phyloP scores from a whole-genome alignment of 2,113 vertebrate species.

The Tetraodon nigroviridis region DNA sequence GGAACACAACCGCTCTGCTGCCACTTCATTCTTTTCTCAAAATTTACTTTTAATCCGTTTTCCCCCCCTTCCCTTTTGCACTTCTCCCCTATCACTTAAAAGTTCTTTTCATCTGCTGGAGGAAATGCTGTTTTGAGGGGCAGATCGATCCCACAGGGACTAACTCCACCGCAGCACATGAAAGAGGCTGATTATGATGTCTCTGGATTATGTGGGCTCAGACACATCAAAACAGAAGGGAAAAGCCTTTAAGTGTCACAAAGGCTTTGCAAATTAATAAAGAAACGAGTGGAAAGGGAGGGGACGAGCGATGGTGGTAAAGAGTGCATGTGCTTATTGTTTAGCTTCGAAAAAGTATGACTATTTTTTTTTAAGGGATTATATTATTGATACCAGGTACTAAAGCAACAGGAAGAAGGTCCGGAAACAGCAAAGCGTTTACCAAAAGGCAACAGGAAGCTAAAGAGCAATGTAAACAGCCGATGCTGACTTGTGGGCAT shows the following conservation, averaged over 20 bases:
- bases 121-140: conserved; percentile 45
- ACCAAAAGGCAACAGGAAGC: too few species aligned
- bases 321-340: conserved; percentile 2
- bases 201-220: conserved; percentile 17
- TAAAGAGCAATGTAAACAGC: too few species aligned
- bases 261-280: conserved; percentile 18
- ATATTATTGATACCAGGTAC: too few species aligned
- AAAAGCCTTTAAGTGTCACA: conserved; percentile 12
- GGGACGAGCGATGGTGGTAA: neutral
- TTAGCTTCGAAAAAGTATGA: too few species aligned
- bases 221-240: conserved; percentile 8
- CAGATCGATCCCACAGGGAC: conserved; percentile 24
- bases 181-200: conserved; percentile 32
- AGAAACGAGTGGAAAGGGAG: neutral
- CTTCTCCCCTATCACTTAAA: conserved; percentile 36
- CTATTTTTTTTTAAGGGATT: too few species aligned
- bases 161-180: conserved; percentile 31
- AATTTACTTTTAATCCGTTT: conserved; percentile 14
- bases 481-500: too few species aligned
- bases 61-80: conserved; percentile 15
- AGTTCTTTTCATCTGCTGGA: conserved; percentile 56
- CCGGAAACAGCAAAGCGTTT: too few species aligned
- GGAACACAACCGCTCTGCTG: too few species aligned
- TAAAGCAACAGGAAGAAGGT: too few species aligned
- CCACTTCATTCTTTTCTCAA: neutral